Conservation (phyloP, 2,113 vertebrate genomes). For the Gnathonemus echidnorhynchus region DNA sequence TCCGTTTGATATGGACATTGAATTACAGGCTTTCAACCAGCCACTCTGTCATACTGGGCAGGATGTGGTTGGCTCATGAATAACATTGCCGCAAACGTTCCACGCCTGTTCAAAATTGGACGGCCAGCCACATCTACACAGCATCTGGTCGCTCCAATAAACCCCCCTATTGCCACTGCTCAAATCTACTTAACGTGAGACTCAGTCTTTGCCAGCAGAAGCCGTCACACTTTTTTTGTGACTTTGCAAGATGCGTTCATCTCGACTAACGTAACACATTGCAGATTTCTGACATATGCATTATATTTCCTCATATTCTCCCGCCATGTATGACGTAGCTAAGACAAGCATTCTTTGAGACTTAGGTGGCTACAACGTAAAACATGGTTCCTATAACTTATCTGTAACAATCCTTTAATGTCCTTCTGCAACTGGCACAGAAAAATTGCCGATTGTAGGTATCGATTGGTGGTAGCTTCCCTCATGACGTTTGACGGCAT, state of each 20-base stretch:
- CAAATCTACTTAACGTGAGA: background rate
- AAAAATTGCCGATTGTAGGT: background rate
- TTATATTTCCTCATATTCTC: background rate
- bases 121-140: background rate
- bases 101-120: background rate
- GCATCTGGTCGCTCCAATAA: background rate
- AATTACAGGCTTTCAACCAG: background rate
- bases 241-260: background rate
- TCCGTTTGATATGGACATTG: background rate
- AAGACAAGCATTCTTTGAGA: background rate
- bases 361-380: background rate
- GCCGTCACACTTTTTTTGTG: background rate
- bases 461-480: background rate
- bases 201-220: background rate
- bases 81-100: background rate
- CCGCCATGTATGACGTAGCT: background rate
- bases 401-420: background rate
- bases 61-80: background rate
- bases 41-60: background rate
- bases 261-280: background rate
- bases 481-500: background rate
- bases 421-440: background rate
- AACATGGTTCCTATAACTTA: background rate
- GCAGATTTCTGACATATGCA: background rate
- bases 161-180: background rate